Base-by-base conservation (phyloP, 2,888 invertebrate species). In the Tridacna gigas region DNA sequence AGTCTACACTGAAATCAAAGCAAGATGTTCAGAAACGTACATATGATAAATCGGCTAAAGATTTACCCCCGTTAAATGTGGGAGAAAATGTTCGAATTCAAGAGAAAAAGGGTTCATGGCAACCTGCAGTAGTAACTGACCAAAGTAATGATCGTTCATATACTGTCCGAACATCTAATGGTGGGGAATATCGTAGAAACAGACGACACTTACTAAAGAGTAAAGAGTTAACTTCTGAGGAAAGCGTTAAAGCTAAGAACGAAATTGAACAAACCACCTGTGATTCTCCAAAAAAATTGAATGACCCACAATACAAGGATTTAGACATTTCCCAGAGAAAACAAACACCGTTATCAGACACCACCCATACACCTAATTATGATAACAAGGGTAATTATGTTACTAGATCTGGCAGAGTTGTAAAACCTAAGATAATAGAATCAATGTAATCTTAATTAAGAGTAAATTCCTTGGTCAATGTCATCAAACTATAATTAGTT, bases 81-180 rank as follows among this genome's bases (percentile, higher is more conserved):
- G 51, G 51, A 13, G 51, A 12, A 13, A 13, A 12, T 51, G 51
- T 18, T 13, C 12, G 51, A n/a, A 51, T 61, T 61, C 61, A 61
- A 22, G 22, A 20, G n/a, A 61, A 61, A 61, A 61, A n/a, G 61
- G 61, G 61, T n/a, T n/a, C 61, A 20, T 61, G 61, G 61, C 18
- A 61, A 61, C 61, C 61, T 9, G 61, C n/a, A n/a, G 61, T 61
- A 20, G 22, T 61, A n/a, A 22, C 22, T 22, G 22, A 20, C 9
- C 18, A 61, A 61, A 13, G n/a, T n/a, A 61, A 61, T 61, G 61
- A 61, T 61, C 18, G 61, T n/a, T 61, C 61, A n/a, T 61, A n/a
- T 22, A 61, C 61, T n/a, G 22, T 61, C 22, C 18, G 22, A 61
- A 61, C 61, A 61, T n/a, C 18, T 61, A 22, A 61, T 61, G 61